Conservation (phyloP, 2,113 vertebrate species). For the Sapajus apella region DNA sequence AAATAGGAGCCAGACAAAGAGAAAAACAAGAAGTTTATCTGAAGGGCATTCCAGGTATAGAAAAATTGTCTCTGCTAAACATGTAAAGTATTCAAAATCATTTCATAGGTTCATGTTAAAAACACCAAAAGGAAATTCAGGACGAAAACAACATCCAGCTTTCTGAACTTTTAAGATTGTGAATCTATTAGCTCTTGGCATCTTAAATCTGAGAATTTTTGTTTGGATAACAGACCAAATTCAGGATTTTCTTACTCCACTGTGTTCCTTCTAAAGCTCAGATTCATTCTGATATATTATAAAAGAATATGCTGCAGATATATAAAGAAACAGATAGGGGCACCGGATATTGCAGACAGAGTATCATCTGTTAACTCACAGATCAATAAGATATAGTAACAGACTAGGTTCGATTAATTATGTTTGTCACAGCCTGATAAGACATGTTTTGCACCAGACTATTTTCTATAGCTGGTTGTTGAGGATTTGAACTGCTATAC, state of each 20-base stretch:
- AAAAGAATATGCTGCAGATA: constrained; percentile 17
- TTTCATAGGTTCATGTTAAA: background rate
- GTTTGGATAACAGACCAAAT: background rate
- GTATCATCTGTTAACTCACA: constrained; percentile 17
- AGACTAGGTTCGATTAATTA: background rate
- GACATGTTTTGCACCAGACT: background rate
- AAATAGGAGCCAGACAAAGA: background rate
- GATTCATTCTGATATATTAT: constrained; percentile 1
- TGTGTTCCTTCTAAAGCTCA: background rate
- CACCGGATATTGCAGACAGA: constrained; percentile 28
- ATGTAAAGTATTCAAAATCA: constrained; percentile 16
- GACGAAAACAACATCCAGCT: background rate
- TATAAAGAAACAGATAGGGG: constrained; percentile 59
- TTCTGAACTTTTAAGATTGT: background rate
- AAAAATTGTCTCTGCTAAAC: background rate
- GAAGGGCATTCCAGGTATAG: background rate
- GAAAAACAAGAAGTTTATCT: constrained; percentile 14
- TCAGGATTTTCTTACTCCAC: background rate
- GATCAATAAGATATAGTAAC: constrained; percentile 35
- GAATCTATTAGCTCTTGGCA: constrained; percentile 9
- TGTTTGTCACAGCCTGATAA: background rate
- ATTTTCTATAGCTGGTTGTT: background rate
- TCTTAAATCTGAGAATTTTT: constrained; percentile 15
- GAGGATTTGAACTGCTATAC: background rate
- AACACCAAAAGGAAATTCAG: constrained; percentile 22